Conservation (phyloP, 2,797 vertebrate genomes). For the Gastrophryne carolinensis region DNA sequence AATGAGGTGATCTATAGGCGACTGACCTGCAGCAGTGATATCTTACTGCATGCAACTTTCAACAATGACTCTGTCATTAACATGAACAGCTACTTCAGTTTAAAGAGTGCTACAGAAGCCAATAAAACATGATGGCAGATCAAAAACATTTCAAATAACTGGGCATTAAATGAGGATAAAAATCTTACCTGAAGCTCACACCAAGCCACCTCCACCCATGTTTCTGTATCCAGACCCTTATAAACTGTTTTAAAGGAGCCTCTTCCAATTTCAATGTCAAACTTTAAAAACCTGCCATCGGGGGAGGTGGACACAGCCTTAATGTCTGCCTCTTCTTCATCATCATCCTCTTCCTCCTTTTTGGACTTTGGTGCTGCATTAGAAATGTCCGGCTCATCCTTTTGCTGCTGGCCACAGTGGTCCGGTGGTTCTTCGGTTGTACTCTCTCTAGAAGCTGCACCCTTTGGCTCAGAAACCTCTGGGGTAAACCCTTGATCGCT, state of each 20-base stretch:
- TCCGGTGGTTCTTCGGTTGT: conserved; percentile 63
- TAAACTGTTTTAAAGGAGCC: conserved; percentile 98
- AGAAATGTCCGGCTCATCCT: conserved; percentile 59
- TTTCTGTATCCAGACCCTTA: conserved; percentile 96
- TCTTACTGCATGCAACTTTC: not conserved
- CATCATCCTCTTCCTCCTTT: conserved; percentile 82
- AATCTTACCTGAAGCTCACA: conserved; percentile 92
- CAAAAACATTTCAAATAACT: not conserved
- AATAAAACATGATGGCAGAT: not conserved
- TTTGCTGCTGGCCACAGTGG: conserved; percentile 46
- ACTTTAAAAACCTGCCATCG: conserved; percentile 93
- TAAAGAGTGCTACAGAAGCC: not conserved
- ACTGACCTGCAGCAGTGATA: not conserved
- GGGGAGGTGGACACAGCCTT: conserved; percentile 93
- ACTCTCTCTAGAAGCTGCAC: conserved; percentile 56
- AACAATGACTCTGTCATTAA: not conserved
- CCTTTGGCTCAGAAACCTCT: conserved; percentile 49
- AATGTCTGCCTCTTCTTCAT: conserved; percentile 91
- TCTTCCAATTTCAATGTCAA: conserved; percentile 94
- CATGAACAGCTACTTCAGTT: not conserved
- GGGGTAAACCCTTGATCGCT: conserved; percentile 63
- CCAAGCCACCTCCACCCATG: conserved; percentile 98
- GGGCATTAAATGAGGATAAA: not conserved
- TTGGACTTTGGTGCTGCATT: conserved; percentile 65
- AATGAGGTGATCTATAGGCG: conserved; percentile 14